Conservation (phyloP, 1,140 invertebrate species). For the Drosophila mayri region DNA sequence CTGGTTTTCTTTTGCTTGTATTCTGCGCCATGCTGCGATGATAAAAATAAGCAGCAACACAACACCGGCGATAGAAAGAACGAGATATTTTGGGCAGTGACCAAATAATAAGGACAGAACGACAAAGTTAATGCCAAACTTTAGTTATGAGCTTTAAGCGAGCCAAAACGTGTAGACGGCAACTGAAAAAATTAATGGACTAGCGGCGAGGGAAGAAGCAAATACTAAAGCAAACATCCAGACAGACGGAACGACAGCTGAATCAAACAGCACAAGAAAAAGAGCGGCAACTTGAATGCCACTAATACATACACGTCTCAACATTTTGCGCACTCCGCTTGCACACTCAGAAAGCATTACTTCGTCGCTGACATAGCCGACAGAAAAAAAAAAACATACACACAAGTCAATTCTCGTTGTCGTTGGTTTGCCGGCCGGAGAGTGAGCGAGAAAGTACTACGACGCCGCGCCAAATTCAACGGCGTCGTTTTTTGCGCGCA, state of each 20-base stretch:
- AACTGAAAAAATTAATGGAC: conserved; percentile 52
- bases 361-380: conserved; percentile 48
- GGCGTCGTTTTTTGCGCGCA: conserved; percentile 81
- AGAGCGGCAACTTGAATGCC: conserved; percentile 76
- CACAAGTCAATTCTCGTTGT: conserved; percentile 55
- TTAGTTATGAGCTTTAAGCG: conserved; percentile 63
- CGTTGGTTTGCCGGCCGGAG: conserved; percentile 76
- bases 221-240: conserved; percentile 56
- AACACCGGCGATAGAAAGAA: conserved; percentile 11
- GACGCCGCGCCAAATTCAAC: conserved; percentile 81
- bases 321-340: conserved; percentile 75
- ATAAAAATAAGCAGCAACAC: conserved; percentile 30
- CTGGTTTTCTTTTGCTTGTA: conserved; percentile 31
- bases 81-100: conserved; percentile 67
- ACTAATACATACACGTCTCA: conserved; percentile 39
- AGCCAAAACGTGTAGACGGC: conserved; percentile 43
- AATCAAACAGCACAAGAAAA: conserved; percentile 64
- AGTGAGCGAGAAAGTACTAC: conserved; percentile 70
- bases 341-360: conserved; percentile 39
- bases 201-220: conserved; percentile 18
- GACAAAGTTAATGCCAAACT: conserved; percentile 60
- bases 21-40: conserved; percentile 3
- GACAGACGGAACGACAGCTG: conserved; percentile 56
- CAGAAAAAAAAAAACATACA: conserved; percentile 46
- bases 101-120: conserved; percentile 47